Conservation (phyloP, 1,140 invertebrate species). For the Pachyrhynchus sulphureomaculatus region DNA sequence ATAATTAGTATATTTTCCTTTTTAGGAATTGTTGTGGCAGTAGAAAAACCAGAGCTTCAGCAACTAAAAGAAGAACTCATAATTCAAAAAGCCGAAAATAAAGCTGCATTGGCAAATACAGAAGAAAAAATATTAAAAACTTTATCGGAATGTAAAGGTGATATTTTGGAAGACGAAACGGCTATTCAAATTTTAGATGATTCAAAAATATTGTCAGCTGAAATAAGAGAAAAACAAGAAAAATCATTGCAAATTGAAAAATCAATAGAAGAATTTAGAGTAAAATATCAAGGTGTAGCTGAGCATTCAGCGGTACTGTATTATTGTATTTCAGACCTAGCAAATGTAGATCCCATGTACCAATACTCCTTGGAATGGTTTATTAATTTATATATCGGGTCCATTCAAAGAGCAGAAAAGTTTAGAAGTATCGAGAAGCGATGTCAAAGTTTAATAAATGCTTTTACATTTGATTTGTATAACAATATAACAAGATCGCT, state of each 20-base stretch:
- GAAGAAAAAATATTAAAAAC: conserved; percentile 91
- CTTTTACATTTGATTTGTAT: conserved; percentile 88
- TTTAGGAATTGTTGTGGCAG: conserved; percentile 84
- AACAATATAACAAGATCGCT: conserved; percentile 82
- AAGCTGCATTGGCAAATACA: conserved; percentile 77
- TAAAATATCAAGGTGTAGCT: conserved; percentile 82
- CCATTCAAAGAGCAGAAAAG: conserved; percentile 85
- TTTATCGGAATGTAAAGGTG: conserved; percentile 79
- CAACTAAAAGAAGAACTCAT: conserved; percentile 84
- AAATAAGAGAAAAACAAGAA: conserved; percentile 82
- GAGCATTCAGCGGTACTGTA: conserved; percentile 85
- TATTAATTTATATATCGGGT: conserved; percentile 85
- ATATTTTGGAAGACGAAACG: conserved; percentile 90
- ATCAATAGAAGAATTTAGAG: conserved; percentile 78
- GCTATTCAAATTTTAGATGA: conserved; percentile 85
- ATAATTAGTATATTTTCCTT: too few species aligned
- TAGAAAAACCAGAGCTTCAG: conserved; percentile 88
- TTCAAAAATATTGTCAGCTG: conserved; percentile 79
- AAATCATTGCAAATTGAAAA: conserved; percentile 56
- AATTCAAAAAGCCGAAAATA: conserved; percentile 82
- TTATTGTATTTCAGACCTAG: conserved; percentile 88
- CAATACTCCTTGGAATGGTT: conserved; percentile 93
- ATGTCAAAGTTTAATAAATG: conserved; percentile 73
- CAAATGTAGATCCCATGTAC: conserved; percentile 95
- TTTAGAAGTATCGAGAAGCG: conserved; percentile 74